Conservation (phyloP, 2,113 vertebrate genomes). For the Dipodomys ordii region DNA sequence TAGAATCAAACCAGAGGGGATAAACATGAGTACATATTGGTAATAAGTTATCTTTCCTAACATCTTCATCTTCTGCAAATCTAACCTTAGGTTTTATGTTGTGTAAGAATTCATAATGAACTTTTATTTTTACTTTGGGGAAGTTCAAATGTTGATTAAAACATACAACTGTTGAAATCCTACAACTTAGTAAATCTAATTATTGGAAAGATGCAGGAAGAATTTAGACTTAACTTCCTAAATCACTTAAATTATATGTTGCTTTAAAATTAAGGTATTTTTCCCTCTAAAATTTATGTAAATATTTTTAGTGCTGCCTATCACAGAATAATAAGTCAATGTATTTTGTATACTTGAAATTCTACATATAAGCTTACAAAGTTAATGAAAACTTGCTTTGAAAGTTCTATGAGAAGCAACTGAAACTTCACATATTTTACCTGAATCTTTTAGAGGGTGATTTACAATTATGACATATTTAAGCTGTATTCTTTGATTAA, state of each 20-base stretch:
- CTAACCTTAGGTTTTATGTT: neutral
- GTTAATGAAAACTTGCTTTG: neutral
- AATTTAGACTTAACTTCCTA: neutral
- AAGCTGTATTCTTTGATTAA: neutral
- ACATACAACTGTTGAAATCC: neutral
- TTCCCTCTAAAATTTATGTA: neutral
- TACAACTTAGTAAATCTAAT: neutral
- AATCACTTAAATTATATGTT: neutral
- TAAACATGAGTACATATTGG: constrained; percentile 21
- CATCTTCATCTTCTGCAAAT: neutral
- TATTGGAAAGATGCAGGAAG: neutral
- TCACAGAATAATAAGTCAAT: neutral
- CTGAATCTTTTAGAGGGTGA: neutral
- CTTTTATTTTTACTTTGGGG: neutral
- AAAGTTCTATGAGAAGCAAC: neutral
- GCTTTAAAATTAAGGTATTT: neutral
- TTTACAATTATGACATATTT: neutral
- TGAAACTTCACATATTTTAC: neutral
- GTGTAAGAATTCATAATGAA: neutral
- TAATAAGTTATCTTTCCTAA: constrained; percentile 41
- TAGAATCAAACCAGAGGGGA: constrained; percentile 60
- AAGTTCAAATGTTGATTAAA: neutral
- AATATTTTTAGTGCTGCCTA: neutral
- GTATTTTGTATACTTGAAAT: neutral
- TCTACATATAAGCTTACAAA: neutral